Base-by-base conservation (phyloP, 2,797 vertebrate genomes). In the Microctenopoma steveboyesi region DNA sequence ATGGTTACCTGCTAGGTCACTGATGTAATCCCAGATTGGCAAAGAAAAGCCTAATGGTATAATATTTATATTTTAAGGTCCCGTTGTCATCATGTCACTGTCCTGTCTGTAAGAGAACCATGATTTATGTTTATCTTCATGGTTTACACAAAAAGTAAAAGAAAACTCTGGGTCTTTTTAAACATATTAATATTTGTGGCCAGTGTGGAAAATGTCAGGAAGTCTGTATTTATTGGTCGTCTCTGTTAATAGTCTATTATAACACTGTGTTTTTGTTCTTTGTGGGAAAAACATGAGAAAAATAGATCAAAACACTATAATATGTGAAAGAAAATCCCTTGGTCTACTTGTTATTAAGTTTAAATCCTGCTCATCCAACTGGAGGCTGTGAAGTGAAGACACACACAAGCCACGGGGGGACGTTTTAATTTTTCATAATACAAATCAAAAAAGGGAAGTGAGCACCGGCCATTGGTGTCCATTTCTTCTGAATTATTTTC, bases 341-440 rank as follows among this genome's bases (percentile, higher is more conserved):
- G n/a, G 12, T 75, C 45, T 47, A 47, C 50, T 72, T 71, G 45
- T 81, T 74, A 69, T 78, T 73, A 58, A 7, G 11, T 63, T 59
- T n/a, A 77, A 74, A 76, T 55, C 69, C 68, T 43, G 7, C 60
- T 72, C 56, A 74, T 79, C 71, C 58, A 14, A 30, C 7, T 57
- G 54, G 58, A 72, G 28, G 52, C 58, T 79, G 48, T 66, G 40
- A 62, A 75, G 64, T 71, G 14, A 35, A 72, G 65, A 55, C 62
- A 71, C 60, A 61, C 46, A 60, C 28, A 30, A 4, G 60, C 39
- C 22, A 22, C 22, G 22, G 49, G 30, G 4, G 8, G 40, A 64
- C 48, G 25, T 72, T 74, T 81, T 57, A 74, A 72, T 79, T 51
- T 77, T 79, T 73, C 56, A 81, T 67, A 39, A 69, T 46, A 57